Evolutionary conservation across 2,888 invertebrate species (phyloP).

Genomic region (Drosophila rubida): DNA sequence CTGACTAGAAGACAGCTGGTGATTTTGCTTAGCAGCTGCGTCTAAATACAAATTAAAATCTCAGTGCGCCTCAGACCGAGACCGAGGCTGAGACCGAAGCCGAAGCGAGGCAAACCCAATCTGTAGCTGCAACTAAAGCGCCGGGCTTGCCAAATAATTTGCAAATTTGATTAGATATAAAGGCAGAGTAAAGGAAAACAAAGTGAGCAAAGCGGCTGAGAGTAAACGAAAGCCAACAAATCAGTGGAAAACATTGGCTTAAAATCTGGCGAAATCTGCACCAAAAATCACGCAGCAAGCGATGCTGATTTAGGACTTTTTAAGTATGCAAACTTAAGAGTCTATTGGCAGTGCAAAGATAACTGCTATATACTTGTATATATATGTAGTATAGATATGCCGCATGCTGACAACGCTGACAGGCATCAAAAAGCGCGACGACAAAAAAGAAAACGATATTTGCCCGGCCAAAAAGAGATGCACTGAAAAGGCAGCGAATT

Average conservation of each 20-base stretch:
- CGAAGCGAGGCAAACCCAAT: constrained; percentile 22
- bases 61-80: constrained; percentile 33
- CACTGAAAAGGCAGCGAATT: constrained; percentile 67
- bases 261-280: constrained; percentile 29
- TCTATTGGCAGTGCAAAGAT: constrained; percentile 6
- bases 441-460: constrained; percentile 8
- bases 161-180: constrained; percentile 63
- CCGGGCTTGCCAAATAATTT: constrained; percentile 60
- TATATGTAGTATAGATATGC: not conserved
- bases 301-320: constrained; percentile 30
- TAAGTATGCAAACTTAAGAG: constrained; percentile 14
- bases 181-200: constrained; percentile 7
- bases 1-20: constrained; percentile 1
- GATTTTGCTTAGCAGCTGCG: constrained; percentile 56
- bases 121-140: constrained; percentile 19
- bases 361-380: not conserved
- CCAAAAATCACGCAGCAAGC: constrained; percentile 32
- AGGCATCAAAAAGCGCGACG: constrained; percentile 27
- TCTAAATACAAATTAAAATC: constrained; percentile 72
- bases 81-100: too few species aligned
- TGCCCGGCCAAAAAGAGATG: constrained; percentile 37
- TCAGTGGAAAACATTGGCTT: constrained; percentile 1
- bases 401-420: constrained; percentile 41
- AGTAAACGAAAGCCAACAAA: constrained; percentile 4
- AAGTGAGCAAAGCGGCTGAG: constrained; percentile 1